Evolutionary conservation across 2,113 vertebrate genomes (phyloP).

Genomic region (Pelecanus crispus): DNA sequence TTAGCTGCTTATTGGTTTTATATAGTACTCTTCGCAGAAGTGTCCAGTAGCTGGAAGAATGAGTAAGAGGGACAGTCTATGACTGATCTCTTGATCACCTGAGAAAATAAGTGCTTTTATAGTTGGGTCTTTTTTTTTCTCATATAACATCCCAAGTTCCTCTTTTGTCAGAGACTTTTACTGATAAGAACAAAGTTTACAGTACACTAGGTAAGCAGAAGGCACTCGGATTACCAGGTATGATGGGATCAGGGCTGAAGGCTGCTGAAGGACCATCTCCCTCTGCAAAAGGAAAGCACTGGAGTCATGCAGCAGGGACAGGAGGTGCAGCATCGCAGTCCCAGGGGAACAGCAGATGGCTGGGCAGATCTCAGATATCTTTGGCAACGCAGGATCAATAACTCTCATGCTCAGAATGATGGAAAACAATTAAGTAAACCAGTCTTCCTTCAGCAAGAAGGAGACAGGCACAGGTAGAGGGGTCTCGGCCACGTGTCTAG

Average conservation of each 20-base stretch:
- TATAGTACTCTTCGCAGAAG: not conserved
- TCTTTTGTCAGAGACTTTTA: not conserved
- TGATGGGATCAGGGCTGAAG: not conserved
- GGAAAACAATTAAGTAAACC: not conserved
- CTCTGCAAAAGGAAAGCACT: not conserved
- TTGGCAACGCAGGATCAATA: not conserved
- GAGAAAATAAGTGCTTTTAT: not conserved
- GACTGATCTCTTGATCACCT: not conserved
- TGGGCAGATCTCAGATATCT: not conserved
- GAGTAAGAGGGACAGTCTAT: not conserved
- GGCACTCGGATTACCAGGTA: not conserved
- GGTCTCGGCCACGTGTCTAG: fast-evolving
- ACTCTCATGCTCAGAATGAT: not conserved
- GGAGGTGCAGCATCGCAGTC: not conserved
- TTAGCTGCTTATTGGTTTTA: not conserved
- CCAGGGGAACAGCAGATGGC: not conserved
- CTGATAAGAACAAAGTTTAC: not conserved
- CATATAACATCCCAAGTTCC: not conserved
- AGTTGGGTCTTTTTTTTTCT: not conserved
- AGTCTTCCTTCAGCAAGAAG: not conserved
- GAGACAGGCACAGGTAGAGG: not conserved
- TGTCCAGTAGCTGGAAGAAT: not conserved
- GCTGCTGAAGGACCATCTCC: not conserved
- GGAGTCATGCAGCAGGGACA: not conserved
- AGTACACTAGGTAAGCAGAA: not conserved